Percentiles rank a stretch among this genome's conserved stretches.
Conservation (phyloP, 92 coral and sea anemone genomes). For the Meandrina meandrites region DNA sequence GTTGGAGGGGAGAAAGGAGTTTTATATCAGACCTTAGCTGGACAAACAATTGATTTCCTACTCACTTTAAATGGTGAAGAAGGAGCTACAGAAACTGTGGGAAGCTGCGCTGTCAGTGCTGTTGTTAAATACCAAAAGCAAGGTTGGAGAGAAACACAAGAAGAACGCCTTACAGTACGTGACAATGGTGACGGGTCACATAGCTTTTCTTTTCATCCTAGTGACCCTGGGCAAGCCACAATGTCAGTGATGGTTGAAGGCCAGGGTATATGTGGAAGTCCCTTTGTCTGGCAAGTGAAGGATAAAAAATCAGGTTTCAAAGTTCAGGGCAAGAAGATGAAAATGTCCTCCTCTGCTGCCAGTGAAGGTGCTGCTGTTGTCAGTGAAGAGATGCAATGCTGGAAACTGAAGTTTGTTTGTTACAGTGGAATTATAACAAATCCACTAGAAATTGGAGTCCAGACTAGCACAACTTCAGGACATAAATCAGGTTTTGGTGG, state of each 20-base stretch:
- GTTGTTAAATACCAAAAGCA: slow-evolving; percentile 22
- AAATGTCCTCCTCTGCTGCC: not conserved
- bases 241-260: slow-evolving; percentile 52
- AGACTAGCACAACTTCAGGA: not conserved
- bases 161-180: slow-evolving; percentile 11
- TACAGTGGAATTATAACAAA: not conserved
- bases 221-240: slow-evolving; percentile 24
- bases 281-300: slow-evolving; percentile 53
- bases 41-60: slow-evolving; percentile 7
- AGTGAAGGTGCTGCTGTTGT: not conserved
- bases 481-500: not conserved
- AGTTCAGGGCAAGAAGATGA: not conserved
- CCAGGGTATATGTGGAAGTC: slow-evolving; percentile 52
- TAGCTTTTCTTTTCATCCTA: slow-evolving; percentile 40
- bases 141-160: not conserved
- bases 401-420: not conserved
- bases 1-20: slow-evolving; percentile 26
- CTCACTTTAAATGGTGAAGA: not conserved
- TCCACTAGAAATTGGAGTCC: not conserved
- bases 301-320: not conserved
- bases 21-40: slow-evolving; percentile 6
- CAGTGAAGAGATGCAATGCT: not conserved
- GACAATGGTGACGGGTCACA: slow-evolving; percentile 55
- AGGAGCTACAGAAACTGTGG: not conserved
- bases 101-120: slow-evolving; percentile 9